phyloP scores from a whole-genome alignment of 2,888 invertebrate genomes.

The Plebejus anna region DNA sequence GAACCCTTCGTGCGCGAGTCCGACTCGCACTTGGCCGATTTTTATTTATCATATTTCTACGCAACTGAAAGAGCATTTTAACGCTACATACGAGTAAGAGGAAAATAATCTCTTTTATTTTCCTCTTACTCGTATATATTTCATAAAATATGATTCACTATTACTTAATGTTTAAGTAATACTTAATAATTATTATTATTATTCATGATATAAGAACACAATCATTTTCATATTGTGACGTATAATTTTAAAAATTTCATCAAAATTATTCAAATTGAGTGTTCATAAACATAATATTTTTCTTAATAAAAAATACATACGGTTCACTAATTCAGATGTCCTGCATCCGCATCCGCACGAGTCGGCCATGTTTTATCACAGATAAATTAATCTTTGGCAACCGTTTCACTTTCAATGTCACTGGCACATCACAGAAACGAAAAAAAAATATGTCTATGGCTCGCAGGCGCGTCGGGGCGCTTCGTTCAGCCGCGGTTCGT shows the following conservation, averaged over 20 bases:
- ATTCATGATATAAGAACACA: background rate
- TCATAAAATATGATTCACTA: background rate
- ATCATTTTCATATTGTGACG: background rate
- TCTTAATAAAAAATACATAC: conserved; percentile 47
- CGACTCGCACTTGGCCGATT: no score
- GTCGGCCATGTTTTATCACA: conserved; percentile 63
- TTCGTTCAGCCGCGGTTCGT: conserved; percentile 71
- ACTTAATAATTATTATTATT: background rate
- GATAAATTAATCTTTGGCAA: conserved; percentile 53
- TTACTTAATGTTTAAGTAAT: background rate
- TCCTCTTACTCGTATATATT: no score
- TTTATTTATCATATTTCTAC: background rate
- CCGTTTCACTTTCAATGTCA: conserved; percentile 43
- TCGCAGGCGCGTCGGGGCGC: conserved; percentile 44
- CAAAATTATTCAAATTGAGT: background rate
- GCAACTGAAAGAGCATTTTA: background rate
- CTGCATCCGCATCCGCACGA: conserved; percentile 56
- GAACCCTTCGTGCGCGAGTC: no score
- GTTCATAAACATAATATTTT: background rate
- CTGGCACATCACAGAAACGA: conserved; percentile 49
- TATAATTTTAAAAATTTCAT: background rate
- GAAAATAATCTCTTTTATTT: background rate
- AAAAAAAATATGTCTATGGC: conserved; percentile 36
- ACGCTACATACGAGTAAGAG: background rate
- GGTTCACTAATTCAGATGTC: conserved; percentile 46